These are phyloP conservation scores for Nannoperca obscura DNA, from an alignment of 2,797 vertebrate species.

Conservation along the genomic window DNA sequence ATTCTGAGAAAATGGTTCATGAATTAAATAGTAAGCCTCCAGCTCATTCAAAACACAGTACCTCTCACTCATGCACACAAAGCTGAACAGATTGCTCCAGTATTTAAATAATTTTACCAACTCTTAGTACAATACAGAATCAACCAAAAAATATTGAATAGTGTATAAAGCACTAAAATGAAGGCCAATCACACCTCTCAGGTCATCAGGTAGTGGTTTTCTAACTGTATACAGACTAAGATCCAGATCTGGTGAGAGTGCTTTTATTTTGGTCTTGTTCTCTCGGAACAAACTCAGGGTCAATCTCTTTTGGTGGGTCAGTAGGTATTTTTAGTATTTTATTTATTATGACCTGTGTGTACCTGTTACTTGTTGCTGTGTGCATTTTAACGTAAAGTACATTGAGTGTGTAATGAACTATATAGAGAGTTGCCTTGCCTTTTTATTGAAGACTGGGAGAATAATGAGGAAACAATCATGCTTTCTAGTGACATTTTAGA, in stretches of 20 bases:
- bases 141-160: neutral
- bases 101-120: neutral
- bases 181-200: neutral
- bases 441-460: conserved; percentile 1
- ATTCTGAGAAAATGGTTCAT: conserved; percentile 21
- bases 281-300: neutral
- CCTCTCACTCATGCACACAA: neutral
- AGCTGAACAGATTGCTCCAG: conserved; percentile 13
- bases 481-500: neutral
- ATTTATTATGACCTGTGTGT: too few relatives aligned
- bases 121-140: neutral
- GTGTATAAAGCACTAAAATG: neutral
- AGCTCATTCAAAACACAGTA: neutral
- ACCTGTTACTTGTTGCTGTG: neutral
- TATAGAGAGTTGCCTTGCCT: neutral
- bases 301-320: neutral
- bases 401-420: neutral
- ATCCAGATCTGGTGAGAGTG: neutral
- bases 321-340: too few relatives aligned
- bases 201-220: neutral
- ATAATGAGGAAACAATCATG: neutral
- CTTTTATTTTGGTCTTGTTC: neutral
- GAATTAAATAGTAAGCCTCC: conserved; percentile 9
- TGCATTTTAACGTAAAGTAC: neutral
- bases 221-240: neutral